Evolutionary conservation across 2,888 invertebrate species (phyloP), one percentile per base, ranked within the genome.

Genomic region (Ormyrus nitidulus): DNA sequence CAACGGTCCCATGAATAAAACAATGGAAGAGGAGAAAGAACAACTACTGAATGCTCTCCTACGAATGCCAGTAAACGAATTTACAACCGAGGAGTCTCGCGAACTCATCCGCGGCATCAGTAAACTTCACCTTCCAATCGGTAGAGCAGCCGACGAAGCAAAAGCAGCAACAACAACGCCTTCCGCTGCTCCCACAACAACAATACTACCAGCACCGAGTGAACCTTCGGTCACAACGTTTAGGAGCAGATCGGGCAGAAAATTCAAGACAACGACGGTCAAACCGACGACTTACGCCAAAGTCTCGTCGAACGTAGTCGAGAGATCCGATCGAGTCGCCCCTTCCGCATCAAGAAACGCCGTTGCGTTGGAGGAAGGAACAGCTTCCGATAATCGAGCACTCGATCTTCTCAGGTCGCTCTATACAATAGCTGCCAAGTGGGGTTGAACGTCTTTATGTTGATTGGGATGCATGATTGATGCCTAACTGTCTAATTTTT

Each of bases 391-490:
- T 86, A 94, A 94, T 44, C 93, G 96, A 89, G 96, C 96, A 11
- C 91, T 97, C 85, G 96, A 96, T 91, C 91, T 97, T 84, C 93
- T 97, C 87, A 94, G 95, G 91, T 96, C 96, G 83, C 92, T 97
- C 78, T 97, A 96, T 91, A 94, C 95, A 82, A 94, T 97, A 89
- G 96, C 96, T 77, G 95, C 96, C 34, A 94, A 94, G 91, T 96
- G 96, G 93, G 96, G 96, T 86, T 93, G 92, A 91, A 81, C 49
- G 7, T 49, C 48, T 58, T n/a, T 19, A 51, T 62, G 62, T 53
- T 56, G 62, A 79, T 79, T 80, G 78, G 79, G 58, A 70, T 34
- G 34, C 72, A 80, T 73, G 66, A 76, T 72, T 53, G 53, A 11
- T 46, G 7, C 54, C 46, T 34, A 48, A 51, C 53, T 72, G 62